Evolutionary conservation across 2,888 invertebrate species (phyloP).

Genomic region (Piscicola geometra): DNA sequence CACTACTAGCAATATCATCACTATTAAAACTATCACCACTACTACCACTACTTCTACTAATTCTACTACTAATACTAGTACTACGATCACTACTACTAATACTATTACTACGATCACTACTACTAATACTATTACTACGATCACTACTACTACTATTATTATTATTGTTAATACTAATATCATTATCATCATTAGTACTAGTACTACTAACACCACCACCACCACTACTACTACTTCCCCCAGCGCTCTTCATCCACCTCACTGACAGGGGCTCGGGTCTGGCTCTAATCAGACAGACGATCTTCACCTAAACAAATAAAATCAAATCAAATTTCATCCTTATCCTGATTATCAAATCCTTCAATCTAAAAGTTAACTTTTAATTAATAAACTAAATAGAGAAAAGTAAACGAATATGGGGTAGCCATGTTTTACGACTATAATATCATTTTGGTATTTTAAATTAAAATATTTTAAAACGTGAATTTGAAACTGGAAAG

Average conservation of each 20-base stretch:
- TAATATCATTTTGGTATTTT: too few relatives aligned
- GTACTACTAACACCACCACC: not conserved
- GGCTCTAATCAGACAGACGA: conserved; percentile 29
- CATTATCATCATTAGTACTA: not conserved
- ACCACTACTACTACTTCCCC: not conserved
- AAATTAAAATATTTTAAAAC: too few relatives aligned
- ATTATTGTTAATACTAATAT: not conserved
- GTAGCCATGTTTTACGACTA: too few relatives aligned
- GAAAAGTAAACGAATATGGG: too few relatives aligned
- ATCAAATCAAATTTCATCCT: too few relatives aligned
- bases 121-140: not conserved
- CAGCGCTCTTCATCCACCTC: conserved; percentile 2
- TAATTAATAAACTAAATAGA: too few relatives aligned
- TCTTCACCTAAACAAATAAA: not conserved
- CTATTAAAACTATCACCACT: not conserved
- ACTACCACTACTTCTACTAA: not conserved
- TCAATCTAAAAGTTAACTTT: too few relatives aligned
- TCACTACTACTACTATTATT: not conserved
- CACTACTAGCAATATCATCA: not conserved
- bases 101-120: not conserved
- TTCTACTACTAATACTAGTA: not conserved
- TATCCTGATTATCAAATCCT: too few relatives aligned
- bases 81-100: not conserved
- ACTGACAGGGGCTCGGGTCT: conserved; percentile 19
- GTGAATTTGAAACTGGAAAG: too few relatives aligned